Base-by-base conservation (phyloP, 2,888 invertebrate genomes). In the Ectobius pallidus region DNA sequence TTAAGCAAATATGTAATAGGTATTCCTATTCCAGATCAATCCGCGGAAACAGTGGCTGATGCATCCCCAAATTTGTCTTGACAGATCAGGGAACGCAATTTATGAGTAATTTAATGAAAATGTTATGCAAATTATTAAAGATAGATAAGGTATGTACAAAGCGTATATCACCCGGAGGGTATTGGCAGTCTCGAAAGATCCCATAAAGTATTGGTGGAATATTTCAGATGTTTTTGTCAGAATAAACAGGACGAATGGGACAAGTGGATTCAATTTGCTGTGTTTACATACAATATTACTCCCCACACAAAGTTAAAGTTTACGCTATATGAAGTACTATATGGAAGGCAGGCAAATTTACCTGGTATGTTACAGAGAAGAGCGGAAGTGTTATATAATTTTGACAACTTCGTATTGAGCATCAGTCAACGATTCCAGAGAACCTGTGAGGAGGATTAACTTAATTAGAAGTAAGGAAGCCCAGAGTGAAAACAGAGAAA, bases 131-230 rank as follows among this genome's bases (percentile, higher is more conserved):
- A 70, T 32, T 73, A 27, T 52, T 61, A 69, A 70, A 69, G 67
- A 74, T 74, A 71, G 65, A 55, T 61, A 69, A 72, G 63, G 69
- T 71, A 68, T 39, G 65, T 42, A 72, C 69, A 68, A n/a, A 62
- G 32, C 72, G 63, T 44, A 27, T 70, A 71, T 73, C 70, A 63
- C 67, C 22, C 68, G 61, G 61, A 52, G 76, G 77, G 72, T 77
- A 77, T 71, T 9, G 32, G 49, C 7, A 49, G 18, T 34, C 7
- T 62, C 2, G 62, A 62, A 22, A 3, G 62, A 9, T 25, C 62
- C 16, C 62, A 62, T 16, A 1, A 39, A 20, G 20, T 39, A 3
- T 3, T 67, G 14, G 39, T 67, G 14, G 65, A 67, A 67, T 39
- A 39, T 22, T 20, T 67, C 1, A 9, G 44, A 22, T 3, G 20